A percentile compares a stretch with the other conserved stretches of the same genome.
Conservation (phyloP, 2,797 vertebrate genomes). For the Lepus townsendii region DNA sequence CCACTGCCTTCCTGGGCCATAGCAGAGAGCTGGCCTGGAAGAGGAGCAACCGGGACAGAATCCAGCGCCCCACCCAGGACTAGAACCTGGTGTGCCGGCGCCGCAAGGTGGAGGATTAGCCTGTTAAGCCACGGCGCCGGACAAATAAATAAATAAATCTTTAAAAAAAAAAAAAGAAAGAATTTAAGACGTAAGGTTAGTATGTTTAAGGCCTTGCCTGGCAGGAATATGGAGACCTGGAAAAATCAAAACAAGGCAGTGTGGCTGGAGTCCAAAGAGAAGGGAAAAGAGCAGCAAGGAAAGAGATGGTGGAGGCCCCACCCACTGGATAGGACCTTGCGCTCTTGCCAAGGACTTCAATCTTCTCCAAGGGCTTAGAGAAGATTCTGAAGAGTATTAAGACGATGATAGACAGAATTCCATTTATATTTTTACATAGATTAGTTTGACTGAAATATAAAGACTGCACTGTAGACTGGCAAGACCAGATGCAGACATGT, state of each 20-base stretch:
- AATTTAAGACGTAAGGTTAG: not conserved
- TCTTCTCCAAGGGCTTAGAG: not conserved
- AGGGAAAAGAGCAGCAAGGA: not conserved
- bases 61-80: too few species aligned
- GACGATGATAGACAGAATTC: not conserved
- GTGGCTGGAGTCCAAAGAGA: not conserved
- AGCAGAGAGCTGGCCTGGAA: too few species aligned
- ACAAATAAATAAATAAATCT: too few species aligned
- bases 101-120: too few species aligned
- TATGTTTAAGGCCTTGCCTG: not conserved
- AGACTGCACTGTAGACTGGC: not conserved
- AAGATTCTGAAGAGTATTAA: conserved; percentile 24
- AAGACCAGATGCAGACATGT: not conserved
- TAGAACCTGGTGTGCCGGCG: too few species aligned
- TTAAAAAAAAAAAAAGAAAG: not conserved
- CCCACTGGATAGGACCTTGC: not conserved
- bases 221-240: not conserved
- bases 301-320: not conserved
- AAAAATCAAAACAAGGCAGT: not conserved
- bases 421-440: not conserved
- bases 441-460: not conserved
- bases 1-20: too few species aligned
- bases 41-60: too few species aligned
- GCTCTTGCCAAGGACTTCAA: not conserved
- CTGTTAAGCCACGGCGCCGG: too few species aligned